Percentiles rank a stretch among this genome's conserved stretches.
Evolutionary conservation across 2,797 vertebrate species (phyloP).

Genomic region (Chelonia mydas): DNA sequence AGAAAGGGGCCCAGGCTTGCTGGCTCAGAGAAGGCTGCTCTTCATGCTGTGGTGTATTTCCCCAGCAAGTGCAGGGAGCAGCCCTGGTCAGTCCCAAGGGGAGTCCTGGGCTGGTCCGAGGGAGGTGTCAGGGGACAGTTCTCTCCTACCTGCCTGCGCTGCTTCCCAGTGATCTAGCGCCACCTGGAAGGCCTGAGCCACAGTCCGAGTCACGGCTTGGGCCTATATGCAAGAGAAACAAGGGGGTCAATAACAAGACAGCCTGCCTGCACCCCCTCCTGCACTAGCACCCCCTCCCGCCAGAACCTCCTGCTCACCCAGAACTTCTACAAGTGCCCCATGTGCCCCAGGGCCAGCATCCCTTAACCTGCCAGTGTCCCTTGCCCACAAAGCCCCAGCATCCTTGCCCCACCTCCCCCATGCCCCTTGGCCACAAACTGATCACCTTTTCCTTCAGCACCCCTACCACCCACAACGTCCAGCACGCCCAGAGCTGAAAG

Average conservation of each 20-base stretch:
- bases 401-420: neutral
- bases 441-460: neutral
- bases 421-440: neutral
- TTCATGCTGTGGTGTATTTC: neutral
- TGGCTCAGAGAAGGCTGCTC: neutral
- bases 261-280: neutral
- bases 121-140: neutral
- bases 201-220: constrained; percentile 92
- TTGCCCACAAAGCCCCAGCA: neutral
- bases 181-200: constrained; percentile 95
- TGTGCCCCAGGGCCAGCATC: neutral
- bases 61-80: neutral
- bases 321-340: neutral
- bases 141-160: constrained; percentile 88
- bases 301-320: neutral
- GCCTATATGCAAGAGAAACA: constrained; percentile 78
- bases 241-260: neutral
- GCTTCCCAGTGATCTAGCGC: constrained; percentile 93
- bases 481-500: neutral
- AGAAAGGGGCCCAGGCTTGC: neutral
- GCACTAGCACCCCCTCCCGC: neutral
- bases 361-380: neutral
- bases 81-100: neutral
- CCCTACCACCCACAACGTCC: neutral
- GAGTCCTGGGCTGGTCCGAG: neutral